Conservation (phyloP, 1,140 invertebrate species). For the Parapsyche elsis region DNA sequence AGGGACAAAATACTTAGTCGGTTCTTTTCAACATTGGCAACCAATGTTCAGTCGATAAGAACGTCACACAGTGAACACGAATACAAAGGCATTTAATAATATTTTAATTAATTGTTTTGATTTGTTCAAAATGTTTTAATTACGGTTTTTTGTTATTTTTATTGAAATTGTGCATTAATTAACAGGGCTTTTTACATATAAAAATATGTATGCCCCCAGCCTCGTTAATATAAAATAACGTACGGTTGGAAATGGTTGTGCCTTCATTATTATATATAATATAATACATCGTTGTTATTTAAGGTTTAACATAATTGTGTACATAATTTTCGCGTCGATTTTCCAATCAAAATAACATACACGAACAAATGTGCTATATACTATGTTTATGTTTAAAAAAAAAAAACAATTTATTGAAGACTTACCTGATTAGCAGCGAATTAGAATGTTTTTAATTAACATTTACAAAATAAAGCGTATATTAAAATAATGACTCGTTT, state of each 20-base stretch:
- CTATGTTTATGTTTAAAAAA: background rate
- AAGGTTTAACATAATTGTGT: background rate
- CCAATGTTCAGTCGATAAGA: constrained; percentile 9
- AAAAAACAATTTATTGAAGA: constrained; percentile 12
- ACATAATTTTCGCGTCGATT: background rate
- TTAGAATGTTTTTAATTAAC: constrained; percentile 13
- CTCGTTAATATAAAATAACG: background rate
- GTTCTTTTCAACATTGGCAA: constrained; percentile 18
- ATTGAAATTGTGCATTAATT: constrained; percentile 5
- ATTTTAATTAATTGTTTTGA: constrained; percentile 25
- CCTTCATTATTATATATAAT: constrained; percentile 22
- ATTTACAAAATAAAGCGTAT: constrained; percentile 11
- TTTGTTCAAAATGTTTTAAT: constrained; percentile 9
- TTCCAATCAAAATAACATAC: background rate
- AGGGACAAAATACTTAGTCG: background rate
- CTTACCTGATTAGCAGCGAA: constrained; percentile 23
- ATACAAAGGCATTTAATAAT: constrained; percentile 16
- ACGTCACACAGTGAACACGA: background rate
- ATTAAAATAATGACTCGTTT: constrained; percentile 25
- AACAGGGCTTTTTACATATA: background rate
- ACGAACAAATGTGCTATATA: too few relatives aligned
- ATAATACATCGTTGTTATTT: background rate
- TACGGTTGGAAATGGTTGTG: constrained; percentile 29
- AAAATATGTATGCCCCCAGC: constrained; percentile 14
- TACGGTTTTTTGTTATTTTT: background rate